These are phyloP conservation scores for Acropternis orthonyx DNA, from an alignment of 2,797 vertebrate genomes.

Conservation along the genomic window DNA sequence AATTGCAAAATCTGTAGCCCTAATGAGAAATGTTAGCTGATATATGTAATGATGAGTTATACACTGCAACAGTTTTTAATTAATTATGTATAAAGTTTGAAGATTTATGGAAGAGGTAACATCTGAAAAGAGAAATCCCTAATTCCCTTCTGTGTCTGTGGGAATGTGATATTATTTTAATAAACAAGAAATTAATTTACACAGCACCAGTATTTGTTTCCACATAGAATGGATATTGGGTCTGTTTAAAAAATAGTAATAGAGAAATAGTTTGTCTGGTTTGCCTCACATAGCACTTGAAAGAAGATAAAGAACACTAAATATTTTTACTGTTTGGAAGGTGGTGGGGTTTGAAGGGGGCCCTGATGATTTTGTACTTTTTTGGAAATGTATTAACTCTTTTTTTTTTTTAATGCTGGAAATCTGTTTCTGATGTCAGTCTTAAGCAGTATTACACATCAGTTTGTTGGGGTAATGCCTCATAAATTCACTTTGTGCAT, in stretches of 20 bases:
- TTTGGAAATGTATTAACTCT: background rate
- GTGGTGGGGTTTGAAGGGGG: background rate
- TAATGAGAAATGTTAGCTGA: conserved; percentile 7
- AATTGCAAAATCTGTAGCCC: background rate
- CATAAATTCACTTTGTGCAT: background rate
- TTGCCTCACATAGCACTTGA: background rate
- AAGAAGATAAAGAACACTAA: background rate
- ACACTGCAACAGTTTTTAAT: conserved; percentile 9
- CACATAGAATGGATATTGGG: background rate
- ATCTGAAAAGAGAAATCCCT: conserved; percentile 8
- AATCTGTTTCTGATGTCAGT: background rate
- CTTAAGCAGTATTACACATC: background rate
- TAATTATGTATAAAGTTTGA: conserved; percentile 25
- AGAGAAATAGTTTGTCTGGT: background rate
- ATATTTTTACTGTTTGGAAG: background rate
- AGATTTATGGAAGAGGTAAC: conserved; percentile 16
- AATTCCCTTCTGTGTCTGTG: background rate
- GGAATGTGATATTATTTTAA: conserved; percentile 25
- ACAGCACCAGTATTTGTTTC: background rate
- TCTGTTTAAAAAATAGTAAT: background rate
- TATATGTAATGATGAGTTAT: conserved; percentile 2
- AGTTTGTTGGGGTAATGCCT: background rate
- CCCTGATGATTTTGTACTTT: background rate
- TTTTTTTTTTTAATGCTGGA: background rate
- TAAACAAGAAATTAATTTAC: conserved; percentile 36